These are phyloP conservation scores for Amblyjoppa fuscipennis DNA, from an alignment of 2,888 invertebrate species.

Conservation along the genomic window DNA sequence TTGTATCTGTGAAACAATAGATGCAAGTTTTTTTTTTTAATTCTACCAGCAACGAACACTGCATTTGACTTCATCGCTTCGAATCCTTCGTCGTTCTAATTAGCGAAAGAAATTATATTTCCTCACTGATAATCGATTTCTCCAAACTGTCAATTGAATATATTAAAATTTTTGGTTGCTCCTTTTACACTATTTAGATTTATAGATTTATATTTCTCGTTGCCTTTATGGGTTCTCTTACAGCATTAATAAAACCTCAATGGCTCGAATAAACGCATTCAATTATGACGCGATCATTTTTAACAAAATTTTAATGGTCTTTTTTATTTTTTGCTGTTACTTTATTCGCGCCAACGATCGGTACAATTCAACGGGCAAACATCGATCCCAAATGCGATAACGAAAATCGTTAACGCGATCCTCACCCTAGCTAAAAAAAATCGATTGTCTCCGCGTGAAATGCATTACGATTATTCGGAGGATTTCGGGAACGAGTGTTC, in stretches of 20 bases:
- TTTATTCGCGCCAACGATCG: background rate
- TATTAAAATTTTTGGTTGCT: background rate
- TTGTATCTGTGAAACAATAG: background rate
- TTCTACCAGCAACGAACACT: background rate
- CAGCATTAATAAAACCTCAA: background rate
- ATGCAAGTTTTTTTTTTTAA: background rate
- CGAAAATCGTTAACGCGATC: background rate
- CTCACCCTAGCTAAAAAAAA: background rate
- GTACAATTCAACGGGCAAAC: background rate
- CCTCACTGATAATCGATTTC: background rate
- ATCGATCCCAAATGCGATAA: background rate
- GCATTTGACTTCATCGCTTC: background rate
- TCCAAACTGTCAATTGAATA: background rate
- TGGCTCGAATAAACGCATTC: background rate
- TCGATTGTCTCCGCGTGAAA: background rate
- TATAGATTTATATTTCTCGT: background rate
- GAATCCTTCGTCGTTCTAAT: background rate
- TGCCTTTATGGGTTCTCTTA: background rate
- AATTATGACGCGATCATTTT: background rate
- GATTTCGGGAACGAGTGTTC: conserved; percentile 2
- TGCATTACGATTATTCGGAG: background rate
- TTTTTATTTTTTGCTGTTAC: background rate
- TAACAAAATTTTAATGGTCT: background rate
- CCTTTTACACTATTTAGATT: background rate
- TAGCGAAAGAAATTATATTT: background rate